Base-by-base conservation (phyloP, 2,888 invertebrate species). In the Amphipyra tragopoginis region DNA sequence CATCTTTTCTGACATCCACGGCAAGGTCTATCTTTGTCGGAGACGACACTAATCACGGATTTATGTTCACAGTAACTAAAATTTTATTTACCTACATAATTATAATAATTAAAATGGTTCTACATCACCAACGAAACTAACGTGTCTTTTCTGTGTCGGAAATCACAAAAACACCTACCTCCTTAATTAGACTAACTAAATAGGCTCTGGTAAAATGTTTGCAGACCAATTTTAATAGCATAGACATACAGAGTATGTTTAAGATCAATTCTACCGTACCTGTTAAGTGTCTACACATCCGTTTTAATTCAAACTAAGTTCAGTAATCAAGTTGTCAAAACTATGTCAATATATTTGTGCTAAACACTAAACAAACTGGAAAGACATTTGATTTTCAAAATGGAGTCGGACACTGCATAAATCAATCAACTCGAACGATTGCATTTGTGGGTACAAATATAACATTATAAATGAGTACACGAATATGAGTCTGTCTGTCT, bases 261-360 rank as follows among this genome's bases (percentile, higher is more conserved):
- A n/a, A 34, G 53, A 56, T 53, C 50, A 53, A 49, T 59, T 76
- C 15, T 42, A 44, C 42, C 26, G 29, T 7, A 9, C 10, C 11
- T 33, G 73, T 42, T 66, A 73, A 76, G 40, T 54, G 44, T 21
- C 42, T 8, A 62, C 56, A 62, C 56, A 72, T 76, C 77, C 77
- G 73, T 55, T 72, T 40, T 45, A 72, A 75, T 62, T 34, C 9
- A 56, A 49, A 36, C 50, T 43, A 45, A 26, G 21, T 51, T 61
- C 54, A 26, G 29, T 47, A 60, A 50, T 72, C 36, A 60, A 67
- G 14, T 26, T 54, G 60, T 67, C 53, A 21, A 26, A 36, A 50
- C 8, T 39, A 66, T 45, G 49, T 34, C 36, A 40, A 3, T 7
- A 5, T 7, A 29, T 7, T 29, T 29, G 29, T 42, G 14, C 26